Percentiles rank a stretch among this genome's conserved stretches.
Evolutionary conservation across 1,140 invertebrate species (phyloP).

Genomic region (Zaprionus lachaisei): DNA sequence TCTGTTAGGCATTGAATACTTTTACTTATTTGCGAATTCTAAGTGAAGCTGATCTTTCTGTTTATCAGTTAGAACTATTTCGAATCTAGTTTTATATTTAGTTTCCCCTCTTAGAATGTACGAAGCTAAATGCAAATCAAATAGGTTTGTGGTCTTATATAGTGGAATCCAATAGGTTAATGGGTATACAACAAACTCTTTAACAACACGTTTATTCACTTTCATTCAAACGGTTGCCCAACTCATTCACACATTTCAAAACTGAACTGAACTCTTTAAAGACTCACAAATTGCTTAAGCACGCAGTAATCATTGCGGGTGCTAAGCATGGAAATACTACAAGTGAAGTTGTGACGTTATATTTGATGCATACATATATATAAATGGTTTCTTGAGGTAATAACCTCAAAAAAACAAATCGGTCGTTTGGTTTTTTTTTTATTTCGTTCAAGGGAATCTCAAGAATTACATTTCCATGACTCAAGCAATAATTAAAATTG

Average conservation of each 20-base stretch:
- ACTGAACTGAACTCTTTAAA: neutral
- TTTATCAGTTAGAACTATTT: neutral
- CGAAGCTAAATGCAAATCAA: conserved; percentile 17
- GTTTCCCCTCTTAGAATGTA: neutral
- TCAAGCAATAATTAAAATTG: conserved; percentile 11
- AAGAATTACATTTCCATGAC: conserved; percentile 12
- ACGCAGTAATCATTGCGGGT: conserved; percentile 16
- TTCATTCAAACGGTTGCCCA: conserved; percentile 34
- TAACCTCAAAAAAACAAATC: neutral
- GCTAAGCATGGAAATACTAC: conserved; percentile 15
- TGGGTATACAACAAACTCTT: neutral
- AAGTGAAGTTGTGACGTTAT: neutral
- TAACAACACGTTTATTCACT: conserved; percentile 22
- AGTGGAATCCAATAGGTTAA: neutral
- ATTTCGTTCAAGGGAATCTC: neutral
- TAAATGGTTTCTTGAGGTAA: neutral
- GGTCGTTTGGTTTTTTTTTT: neutral
- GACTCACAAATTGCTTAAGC: conserved; percentile 29
- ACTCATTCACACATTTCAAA: conserved; percentile 32
- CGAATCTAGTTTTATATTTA: neutral
- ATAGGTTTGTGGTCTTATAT: neutral
- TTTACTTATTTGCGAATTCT: neutral
- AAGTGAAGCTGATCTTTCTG: neutral
- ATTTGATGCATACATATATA: neutral
- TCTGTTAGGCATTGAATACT: neutral